Evolutionary conservation across 2,888 invertebrate species (phyloP).

Genomic region (Mythimna ferrago): DNA sequence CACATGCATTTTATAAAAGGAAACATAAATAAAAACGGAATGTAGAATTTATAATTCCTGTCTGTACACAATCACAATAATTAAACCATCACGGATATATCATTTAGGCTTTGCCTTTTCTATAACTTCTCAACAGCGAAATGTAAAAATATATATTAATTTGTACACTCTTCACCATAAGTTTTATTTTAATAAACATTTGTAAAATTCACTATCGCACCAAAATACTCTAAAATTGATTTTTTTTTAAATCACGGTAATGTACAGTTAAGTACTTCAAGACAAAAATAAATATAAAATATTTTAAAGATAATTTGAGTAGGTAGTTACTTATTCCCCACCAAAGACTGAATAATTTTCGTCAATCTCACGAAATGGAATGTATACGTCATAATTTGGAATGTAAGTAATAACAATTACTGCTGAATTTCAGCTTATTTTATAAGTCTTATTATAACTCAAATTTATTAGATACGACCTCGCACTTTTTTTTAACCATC

Average conservation of each 20-base stretch:
- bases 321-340: constrained; percentile 84
- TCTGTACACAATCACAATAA: constrained; percentile 88
- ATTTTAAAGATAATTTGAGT: constrained; percentile 80
- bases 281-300: constrained; percentile 81
- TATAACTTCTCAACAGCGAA: constrained; percentile 87
- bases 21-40: constrained; percentile 86
- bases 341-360: constrained; percentile 76
- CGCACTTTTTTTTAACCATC: constrained; percentile 69
- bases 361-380: constrained; percentile 80
- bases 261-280: constrained; percentile 84
- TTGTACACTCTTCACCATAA: constrained; percentile 88
- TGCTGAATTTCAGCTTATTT: constrained; percentile 62
- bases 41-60: constrained; percentile 90
- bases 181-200: constrained; percentile 83
- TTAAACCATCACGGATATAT: constrained; percentile 86
- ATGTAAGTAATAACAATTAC: constrained; percentile 72
- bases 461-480: constrained; percentile 65
- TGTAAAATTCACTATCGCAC: constrained; percentile 90
- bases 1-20: constrained; percentile 83
- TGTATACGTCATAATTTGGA: constrained; percentile 80
- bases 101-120: constrained; percentile 85
- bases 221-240: constrained; percentile 87
- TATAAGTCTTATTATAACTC: constrained; percentile 67
- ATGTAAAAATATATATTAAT: constrained; percentile 91
- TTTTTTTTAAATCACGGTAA: constrained; percentile 79